These are phyloP conservation scores for Adineta ricciae DNA, from an alignment of 2,888 invertebrate genomes.

Conservation along the genomic window DNA sequence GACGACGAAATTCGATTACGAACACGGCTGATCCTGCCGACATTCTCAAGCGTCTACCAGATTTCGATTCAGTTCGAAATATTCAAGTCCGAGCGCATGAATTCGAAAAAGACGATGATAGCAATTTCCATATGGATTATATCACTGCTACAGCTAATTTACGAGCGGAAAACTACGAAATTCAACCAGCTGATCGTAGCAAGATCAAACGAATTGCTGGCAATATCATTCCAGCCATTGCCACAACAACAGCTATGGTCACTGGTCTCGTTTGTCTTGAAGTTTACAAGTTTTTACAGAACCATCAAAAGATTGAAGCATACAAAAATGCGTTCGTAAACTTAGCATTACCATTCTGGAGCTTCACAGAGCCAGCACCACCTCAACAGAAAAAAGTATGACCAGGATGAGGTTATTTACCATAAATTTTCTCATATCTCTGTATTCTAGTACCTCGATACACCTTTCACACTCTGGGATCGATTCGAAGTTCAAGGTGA, in stretches of 20 bases:
- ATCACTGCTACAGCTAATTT: slow-evolving; percentile 93
- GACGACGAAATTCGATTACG: background rate
- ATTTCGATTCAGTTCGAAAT: background rate
- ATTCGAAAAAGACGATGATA: slow-evolving; percentile 96
- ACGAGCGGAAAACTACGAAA: slow-evolving; percentile 89
- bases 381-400: slow-evolving; percentile 61
- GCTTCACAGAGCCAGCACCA: slow-evolving; percentile 82
- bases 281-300: slow-evolving; percentile 61
- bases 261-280: slow-evolving; percentile 90
- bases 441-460: slow-evolving; percentile 65
- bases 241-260: slow-evolving; percentile 93
- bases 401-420: too few species aligned
- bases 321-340: slow-evolving; percentile 95
- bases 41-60: background rate
- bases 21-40: background rate
- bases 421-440: background rate
- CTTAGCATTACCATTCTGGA: slow-evolving; percentile 86
- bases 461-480: slow-evolving; percentile 90
- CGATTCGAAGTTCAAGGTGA: slow-evolving; percentile 72
- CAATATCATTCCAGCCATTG: slow-evolving; percentile 97
- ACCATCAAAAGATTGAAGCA: slow-evolving; percentile 56
- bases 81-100: slow-evolving; percentile 53
- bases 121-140: slow-evolving; percentile 96
- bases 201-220: slow-evolving; percentile 83
- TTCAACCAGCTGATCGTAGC: slow-evolving; percentile 82